Evolutionary conservation across 2,888 invertebrate genomes (phyloP), one percentile per base, ranked within the genome.

Genomic region (Drosophila acutilabella): DNA sequence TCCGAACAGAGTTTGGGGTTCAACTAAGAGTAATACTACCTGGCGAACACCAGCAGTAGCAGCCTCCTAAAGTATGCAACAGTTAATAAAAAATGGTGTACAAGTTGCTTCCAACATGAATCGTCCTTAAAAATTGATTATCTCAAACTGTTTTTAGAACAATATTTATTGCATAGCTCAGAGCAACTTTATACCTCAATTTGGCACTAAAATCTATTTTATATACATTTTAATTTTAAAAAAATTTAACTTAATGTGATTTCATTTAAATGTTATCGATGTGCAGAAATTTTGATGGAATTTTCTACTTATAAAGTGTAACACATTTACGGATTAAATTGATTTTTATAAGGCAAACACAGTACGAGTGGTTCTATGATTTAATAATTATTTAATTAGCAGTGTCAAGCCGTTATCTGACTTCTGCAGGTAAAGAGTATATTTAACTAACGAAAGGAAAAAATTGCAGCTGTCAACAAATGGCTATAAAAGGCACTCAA

Each of bases 31-130:
- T 41, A 48, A 48, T 30, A 8, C 30, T 38, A 57, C 41, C 36
- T 59, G 67, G 52, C 40, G 60, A 42, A 38, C 23, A 23, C 16
- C 41, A 64, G 47, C 58, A 47, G 53, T n/a, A 38, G 81, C 51
- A 54, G 48, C 64, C 57, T 47, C 80, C 65, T 80, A 83, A 81
- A 84, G 79, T 81, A 75, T 81, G 82, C 81, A 81, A 71, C 76
- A 87, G 81, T 72, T 84, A 74, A 87, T 72, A 71, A 70, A 62
- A 62, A 78, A 65, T 78, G 14, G 38, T 44, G 26, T 65, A 44
- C 48, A 57, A 71, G 44, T 16, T 75, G 59, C 20, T 51, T 47
- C 40, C 36, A 52, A 14, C 45, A 4, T 33, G 41, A 53, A 50
- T 50, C 50, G 64, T 8, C 20, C 50, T 40, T 47, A 20, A 44